phyloP scores from a whole-genome alignment of 2,113 vertebrate genomes.

The crab-eating macaque (Macaca fascicularis) region T2T-MFA8v1.1 NC_088386.1:129903001-129903500 shows the following conservation, averaged over 20 bases:
- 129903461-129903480: not conserved
- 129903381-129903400: not conserved
- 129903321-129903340: not conserved
- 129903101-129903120: not conserved
- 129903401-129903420: rapidly evolving
- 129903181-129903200: not conserved
- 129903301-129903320: not conserved
- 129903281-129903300: not conserved
- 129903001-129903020: too few relatives aligned
- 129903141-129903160: too few relatives aligned
- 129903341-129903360: not conserved
- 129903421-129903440: not conserved
- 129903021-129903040: not conserved
- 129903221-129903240: not conserved
- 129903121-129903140: not conserved
- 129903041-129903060: rapidly evolving
- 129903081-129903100: not conserved
- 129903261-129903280: rapidly evolving
- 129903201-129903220: not conserved
- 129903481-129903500: not conserved
- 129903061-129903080: rapidly evolving
- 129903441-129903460: not conserved
- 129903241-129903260: too few relatives aligned
- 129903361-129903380: not conserved
- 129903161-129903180: not conserved